Conservation (phyloP, 1,140 invertebrate genomes). For the Macrostomum lignano region DNA sequence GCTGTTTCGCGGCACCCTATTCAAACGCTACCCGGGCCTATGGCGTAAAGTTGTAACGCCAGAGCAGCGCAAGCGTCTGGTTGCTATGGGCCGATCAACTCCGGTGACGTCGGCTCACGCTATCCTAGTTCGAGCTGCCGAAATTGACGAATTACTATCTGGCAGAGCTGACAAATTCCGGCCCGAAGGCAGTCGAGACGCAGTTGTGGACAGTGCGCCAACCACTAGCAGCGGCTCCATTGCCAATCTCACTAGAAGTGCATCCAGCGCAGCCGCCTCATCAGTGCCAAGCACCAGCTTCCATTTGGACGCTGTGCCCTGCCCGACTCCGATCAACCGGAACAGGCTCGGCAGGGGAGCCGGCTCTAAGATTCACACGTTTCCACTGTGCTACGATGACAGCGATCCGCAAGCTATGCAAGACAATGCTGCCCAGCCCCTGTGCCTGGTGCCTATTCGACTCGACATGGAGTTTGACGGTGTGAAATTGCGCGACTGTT, state of each 20-base stretch:
- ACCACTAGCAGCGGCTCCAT: too few relatives aligned
- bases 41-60: constrained; percentile 70
- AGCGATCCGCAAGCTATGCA: constrained; percentile 57
- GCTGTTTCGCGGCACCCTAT: constrained; percentile 77
- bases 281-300: constrained; percentile 79
- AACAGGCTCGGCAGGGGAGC: constrained; percentile 40
- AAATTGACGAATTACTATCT: constrained; percentile 56
- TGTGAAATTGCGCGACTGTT: constrained; percentile 80
- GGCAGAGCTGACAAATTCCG: too few relatives aligned
- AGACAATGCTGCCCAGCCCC: constrained; percentile 65
- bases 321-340: constrained; percentile 81
- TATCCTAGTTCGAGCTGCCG: constrained; percentile 56
- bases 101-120: constrained; percentile 80
- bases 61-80: constrained; percentile 73
- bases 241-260: too few relatives aligned
- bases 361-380: constrained; percentile 72
- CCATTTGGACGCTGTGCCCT: constrained; percentile 91
- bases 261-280: too few relatives aligned
- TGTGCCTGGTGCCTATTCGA: constrained; percentile 75
- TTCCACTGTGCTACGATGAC: constrained; percentile 84
- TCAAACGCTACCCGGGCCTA: constrained; percentile 92
- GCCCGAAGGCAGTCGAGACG: too few relatives aligned
- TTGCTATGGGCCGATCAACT: constrained; percentile 55
- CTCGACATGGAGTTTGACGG: constrained; percentile 98
- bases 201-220: too few relatives aligned